Percentiles rank a stretch among this genome's conserved stretches.
These are phyloP conservation scores for Calidris pugnax DNA, from an alignment of 2,113 vertebrate genomes.

Conservation along the genomic window DNA sequence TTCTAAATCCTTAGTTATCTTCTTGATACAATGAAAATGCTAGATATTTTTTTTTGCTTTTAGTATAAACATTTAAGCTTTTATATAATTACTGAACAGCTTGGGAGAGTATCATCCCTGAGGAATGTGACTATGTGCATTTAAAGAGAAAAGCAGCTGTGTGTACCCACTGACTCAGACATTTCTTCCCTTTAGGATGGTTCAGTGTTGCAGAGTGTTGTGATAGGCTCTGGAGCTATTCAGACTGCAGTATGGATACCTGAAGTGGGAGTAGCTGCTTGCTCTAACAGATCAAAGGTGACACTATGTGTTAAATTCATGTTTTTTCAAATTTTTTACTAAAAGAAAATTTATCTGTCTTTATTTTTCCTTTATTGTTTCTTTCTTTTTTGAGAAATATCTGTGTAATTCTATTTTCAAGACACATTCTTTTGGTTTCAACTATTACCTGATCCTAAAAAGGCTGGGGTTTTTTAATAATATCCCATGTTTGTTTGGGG, in stretches of 20 bases:
- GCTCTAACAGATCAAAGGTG: conserved; percentile 97
- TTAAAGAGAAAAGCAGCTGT: not conserved
- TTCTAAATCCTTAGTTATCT: not conserved
- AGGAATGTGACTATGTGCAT: not conserved
- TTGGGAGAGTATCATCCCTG: not conserved
- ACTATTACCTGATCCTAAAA: not conserved
- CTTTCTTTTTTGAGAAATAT: not conserved
- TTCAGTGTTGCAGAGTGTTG: conserved; percentile 91
- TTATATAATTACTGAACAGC: not conserved
- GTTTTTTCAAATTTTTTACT: not conserved
- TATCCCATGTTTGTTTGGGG: not conserved
- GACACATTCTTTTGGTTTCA: not conserved
- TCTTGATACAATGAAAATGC: not conserved
- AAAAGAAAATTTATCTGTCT: not conserved
- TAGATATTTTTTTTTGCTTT: not conserved
- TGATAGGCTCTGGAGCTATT: conserved; percentile 93
- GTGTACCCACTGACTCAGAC: not conserved
- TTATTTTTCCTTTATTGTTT: not conserved
- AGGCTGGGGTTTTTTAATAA: not conserved
- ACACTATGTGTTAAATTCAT: not conserved
- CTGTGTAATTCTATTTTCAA: not conserved
- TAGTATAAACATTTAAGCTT: not conserved
- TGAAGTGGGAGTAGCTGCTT: conserved; percentile 93
- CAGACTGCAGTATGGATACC: conserved; percentile 95
- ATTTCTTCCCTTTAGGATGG: conserved; percentile 83